Base-by-base conservation (phyloP, 2,888 invertebrate species). In the Myathropa florea region DNA sequence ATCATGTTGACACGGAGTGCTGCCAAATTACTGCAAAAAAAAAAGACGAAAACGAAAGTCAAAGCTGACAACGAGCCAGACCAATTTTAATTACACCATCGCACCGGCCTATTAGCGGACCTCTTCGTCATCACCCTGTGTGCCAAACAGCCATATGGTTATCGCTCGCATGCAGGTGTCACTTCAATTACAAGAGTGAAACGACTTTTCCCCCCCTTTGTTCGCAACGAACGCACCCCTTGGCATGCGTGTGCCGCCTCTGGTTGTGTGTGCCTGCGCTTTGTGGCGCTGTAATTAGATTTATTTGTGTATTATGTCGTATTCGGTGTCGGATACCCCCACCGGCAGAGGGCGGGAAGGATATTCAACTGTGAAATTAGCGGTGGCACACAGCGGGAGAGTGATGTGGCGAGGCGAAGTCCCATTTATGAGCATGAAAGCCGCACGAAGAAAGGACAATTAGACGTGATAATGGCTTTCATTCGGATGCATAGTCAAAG, bases 271-370 rank as follows among this genome's bases (percentile, higher is more conserved):
- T 12, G 46, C 46, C 18, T 18, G 61, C 76, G 14, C 71, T 59
- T 57, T 71, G 78, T 57, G 18, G 46, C 46, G 46, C 57, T 64
- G 78, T 67, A 67, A 79, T 72, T 65, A 61, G 65, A 39, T 73
- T 73, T 23, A 67, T 67, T 73, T 79, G 79, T 65, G 65, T 24
- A 55, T 64, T 71, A 63, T 53, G 30, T 24, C 24, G 57, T 36
- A 36, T 79, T 65, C 53, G 65, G 39, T 71, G 63, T 64, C 68
- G 53, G n/a, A n/a, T n/a, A n/a, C n/a, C n/a, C n/a, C n/a, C n/a
- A n/a, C n/a, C n/a, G n/a, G n/a, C n/a, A n/a, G 33, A 33, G 3
- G 33, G 12, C 33, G 33, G 39, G 12, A 59, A 46, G 53, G 59
- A 78, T 63, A 33, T 68, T 68, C 61, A 60, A 77, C 67, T 53